These are phyloP conservation scores for Aleiodes testaceus DNA, from an alignment of 2,888 invertebrate species.

Conservation along the genomic window DNA sequence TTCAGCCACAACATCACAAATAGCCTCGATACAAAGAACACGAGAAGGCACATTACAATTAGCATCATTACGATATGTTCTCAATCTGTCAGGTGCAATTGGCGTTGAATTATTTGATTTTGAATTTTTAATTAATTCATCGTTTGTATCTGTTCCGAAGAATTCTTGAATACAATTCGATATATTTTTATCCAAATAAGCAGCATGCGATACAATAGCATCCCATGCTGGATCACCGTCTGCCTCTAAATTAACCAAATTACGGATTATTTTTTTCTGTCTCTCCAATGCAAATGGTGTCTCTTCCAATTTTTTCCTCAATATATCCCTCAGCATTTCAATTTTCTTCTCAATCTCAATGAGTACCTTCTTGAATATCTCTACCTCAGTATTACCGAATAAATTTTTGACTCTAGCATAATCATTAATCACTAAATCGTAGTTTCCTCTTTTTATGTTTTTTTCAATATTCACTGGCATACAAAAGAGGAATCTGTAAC, in stretches of 20 bases:
- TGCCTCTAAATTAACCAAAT: slow-evolving; percentile 83
- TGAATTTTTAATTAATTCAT: slow-evolving; percentile 57
- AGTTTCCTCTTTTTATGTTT: slow-evolving; percentile 95
- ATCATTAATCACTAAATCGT: slow-evolving; percentile 97
- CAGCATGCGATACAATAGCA: slow-evolving; percentile 79
- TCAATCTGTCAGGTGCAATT: slow-evolving; percentile 58
- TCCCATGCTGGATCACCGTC: slow-evolving; percentile 97
- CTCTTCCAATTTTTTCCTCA: slow-evolving; percentile 88
- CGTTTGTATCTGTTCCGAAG: slow-evolving; percentile 59
- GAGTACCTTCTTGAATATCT: slow-evolving; percentile 90
- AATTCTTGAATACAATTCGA: slow-evolving; percentile 63
- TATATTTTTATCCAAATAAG: slow-evolving; percentile 67
- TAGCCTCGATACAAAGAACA: slow-evolving; percentile 85
- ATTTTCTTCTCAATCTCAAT: slow-evolving; percentile 94
- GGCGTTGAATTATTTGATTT: slow-evolving; percentile 55
- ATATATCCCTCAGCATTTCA: slow-evolving; percentile 83
- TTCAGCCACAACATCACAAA: slow-evolving; percentile 83
- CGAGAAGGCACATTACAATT: slow-evolving; percentile 77
- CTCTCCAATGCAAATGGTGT: slow-evolving; percentile 95
- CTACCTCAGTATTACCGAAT: slow-evolving; percentile 93
- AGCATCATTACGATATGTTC: slow-evolving; percentile 64
- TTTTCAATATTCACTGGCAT: slow-evolving; percentile 95
- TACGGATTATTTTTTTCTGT: slow-evolving; percentile 94
- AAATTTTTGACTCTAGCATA: slow-evolving; percentile 96
- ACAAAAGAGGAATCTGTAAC: slow-evolving; percentile 97